Percentiles rank a stretch among this genome's conserved stretches.
These are phyloP conservation scores for Melanophora roralis DNA, from an alignment of 2,888 invertebrate species.

Conservation along the genomic window DNA sequence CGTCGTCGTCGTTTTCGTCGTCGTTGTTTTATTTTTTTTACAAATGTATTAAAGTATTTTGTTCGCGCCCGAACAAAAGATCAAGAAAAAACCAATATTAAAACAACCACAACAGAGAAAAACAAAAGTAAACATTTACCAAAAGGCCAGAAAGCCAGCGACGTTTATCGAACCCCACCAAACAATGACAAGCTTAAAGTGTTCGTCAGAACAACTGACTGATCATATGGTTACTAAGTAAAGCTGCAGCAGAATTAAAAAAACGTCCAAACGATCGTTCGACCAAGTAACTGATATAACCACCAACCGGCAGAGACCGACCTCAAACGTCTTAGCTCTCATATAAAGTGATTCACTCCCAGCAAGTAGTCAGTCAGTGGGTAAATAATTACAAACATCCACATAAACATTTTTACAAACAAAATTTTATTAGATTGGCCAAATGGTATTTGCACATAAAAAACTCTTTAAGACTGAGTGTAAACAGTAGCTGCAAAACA, in stretches of 20 bases:
- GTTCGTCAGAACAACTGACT: slow-evolving; percentile 13
- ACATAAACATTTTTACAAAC: too few relatives aligned
- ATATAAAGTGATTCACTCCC: neutral
- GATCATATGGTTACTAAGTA: neutral
- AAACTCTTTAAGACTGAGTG: slow-evolving; percentile 17
- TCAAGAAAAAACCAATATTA: slow-evolving; percentile 38
- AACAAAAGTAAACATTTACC: slow-evolving; percentile 28
- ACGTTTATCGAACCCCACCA: neutral
- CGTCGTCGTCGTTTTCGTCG: slow-evolving; percentile 2
- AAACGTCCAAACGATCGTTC: neutral
- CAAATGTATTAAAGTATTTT: slow-evolving; percentile 12
- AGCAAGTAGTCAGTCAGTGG: neutral
- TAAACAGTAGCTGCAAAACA: slow-evolving; percentile 23
- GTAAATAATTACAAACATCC: neutral
- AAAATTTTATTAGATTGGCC: neutral
- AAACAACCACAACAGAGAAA: slow-evolving; percentile 19
- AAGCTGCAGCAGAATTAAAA: neutral
- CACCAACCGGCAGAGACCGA: neutral
- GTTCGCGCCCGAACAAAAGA: slow-evolving; percentile 40
- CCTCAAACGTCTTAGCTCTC: slow-evolving; percentile 5
- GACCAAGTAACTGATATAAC: neutral
- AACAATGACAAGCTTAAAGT: slow-evolving; percentile 4
- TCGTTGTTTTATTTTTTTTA: slow-evolving; percentile 1
- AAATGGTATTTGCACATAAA: slow-evolving; percentile 7
- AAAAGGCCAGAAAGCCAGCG: neutral